These are phyloP conservation scores for Drosophila maculinotata DNA, from an alignment of 2,888 invertebrate species.

Conservation along the genomic window DNA sequence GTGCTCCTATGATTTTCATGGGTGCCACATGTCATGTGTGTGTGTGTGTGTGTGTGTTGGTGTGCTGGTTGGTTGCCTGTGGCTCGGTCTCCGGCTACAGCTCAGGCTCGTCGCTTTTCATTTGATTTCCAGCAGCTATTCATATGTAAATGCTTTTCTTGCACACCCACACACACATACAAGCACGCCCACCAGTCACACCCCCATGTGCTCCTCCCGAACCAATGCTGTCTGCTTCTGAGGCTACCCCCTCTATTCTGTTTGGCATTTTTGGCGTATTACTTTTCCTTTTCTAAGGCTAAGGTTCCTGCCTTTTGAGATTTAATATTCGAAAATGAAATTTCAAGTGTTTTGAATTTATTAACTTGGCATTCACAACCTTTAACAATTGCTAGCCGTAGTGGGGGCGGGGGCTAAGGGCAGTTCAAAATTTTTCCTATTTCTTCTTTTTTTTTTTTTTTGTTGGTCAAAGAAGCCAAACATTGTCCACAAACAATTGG, in stretches of 20 bases:
- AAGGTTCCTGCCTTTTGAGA: constrained; percentile 43
- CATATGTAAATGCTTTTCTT: constrained; percentile 68
- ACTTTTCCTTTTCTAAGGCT: constrained; percentile 24
- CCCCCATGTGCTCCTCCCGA: background rate
- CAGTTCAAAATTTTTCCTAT: constrained; percentile 3
- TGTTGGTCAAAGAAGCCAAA: constrained; percentile 56
- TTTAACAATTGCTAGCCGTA: constrained; percentile 6
- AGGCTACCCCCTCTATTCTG: constrained; percentile 1
- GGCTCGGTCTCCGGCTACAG: constrained; percentile 23
- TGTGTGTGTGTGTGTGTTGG: constrained; percentile 14
- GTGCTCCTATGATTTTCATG: constrained; percentile 18
- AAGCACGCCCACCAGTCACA: constrained; percentile 16
- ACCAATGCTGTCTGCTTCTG: constrained; percentile 1
- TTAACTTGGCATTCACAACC: constrained; percentile 48
- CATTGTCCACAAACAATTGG: constrained; percentile 46
- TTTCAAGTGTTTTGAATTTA: constrained; percentile 75
- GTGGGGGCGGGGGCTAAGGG: background rate
- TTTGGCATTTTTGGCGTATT: constrained; percentile 21
- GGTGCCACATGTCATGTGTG: constrained; percentile 24
- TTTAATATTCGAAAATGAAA: constrained; percentile 68
- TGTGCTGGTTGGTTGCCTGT: constrained; percentile 10
- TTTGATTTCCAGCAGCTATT: constrained; percentile 57
- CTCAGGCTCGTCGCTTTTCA: constrained; percentile 44
- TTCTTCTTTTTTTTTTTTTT: background rate
- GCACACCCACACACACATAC: constrained; percentile 22